Percentiles rank a stretch among this genome's conserved stretches.
These are phyloP conservation scores for Pseudomyrmex cubaensis DNA, from an alignment of 1,140 invertebrate species.

Conservation along the genomic window DNA sequence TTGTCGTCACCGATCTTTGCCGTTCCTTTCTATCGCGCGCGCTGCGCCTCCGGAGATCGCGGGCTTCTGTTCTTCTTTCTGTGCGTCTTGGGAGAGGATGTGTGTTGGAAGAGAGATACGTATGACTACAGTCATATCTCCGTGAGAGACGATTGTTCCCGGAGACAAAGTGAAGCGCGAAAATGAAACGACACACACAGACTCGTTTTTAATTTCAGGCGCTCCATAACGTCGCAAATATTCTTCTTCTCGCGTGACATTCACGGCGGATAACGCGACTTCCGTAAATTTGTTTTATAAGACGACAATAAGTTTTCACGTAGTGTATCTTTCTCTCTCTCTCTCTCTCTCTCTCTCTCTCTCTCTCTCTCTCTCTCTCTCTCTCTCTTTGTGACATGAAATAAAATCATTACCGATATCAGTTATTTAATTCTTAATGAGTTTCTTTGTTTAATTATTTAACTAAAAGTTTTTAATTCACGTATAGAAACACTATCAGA, in stretches of 20 bases:
- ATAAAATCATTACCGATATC: no score
- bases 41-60: conserved; percentile 54
- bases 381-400: no score
- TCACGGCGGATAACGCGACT: background rate
- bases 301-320: no score
- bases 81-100: background rate
- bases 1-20: conserved; percentile 50
- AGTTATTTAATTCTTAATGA: no score
- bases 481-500: no score
- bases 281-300: background rate
- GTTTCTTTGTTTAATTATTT: no score
- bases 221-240: background rate
- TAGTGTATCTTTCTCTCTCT: no score
- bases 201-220: conserved; percentile 25
- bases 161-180: conserved; percentile 30
- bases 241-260: background rate
- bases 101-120: background rate
- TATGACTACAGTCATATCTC: background rate
- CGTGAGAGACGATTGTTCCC: conserved; percentile 31
- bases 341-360: no score
- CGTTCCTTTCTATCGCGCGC: conserved; percentile 24
- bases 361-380: no score
- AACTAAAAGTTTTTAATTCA: no score
- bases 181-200: conserved; percentile 17
- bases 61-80: background rate